Base-by-base conservation (phyloP, 1,140 invertebrate genomes). In the Maniola jurtina region DNA sequence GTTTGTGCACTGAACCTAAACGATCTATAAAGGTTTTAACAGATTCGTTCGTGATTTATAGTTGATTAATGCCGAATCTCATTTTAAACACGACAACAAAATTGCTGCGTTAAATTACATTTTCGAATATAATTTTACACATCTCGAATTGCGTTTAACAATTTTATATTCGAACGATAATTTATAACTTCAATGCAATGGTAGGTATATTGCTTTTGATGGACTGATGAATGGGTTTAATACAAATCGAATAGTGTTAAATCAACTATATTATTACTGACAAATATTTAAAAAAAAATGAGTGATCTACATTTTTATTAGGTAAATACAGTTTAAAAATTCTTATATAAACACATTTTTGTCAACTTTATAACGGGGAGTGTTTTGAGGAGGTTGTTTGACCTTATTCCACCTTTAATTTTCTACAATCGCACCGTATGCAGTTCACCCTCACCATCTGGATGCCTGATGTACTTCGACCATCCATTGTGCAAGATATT, bases 1-100 rank as follows among this genome's bases (percentile, higher is more conserved):
- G 48, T 6, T 50, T 33, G 16, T 64, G 38, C 16, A 59, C 34
- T 58, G 63, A 64, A 38, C 55, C 63, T 64, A 50, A 36, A 54
- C 56, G 78, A 76, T 66, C 61, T 68, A 68, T 66, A 78, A 76
- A 73, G 72, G 75, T 79, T 74, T 75, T 66, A 64, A 45, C 65
- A 63, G 65, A 71, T 74, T 71, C 66, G 48, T 52, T 68, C 70
- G 59, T 72, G 69, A 71, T 79, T 76, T 45, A 45, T 45, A 13
- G 42, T 45, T 45, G 42, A 50, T 50, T 50, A 68, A 71, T 73
- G 71, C 63, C 58, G 72, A 56, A 78, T 70, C 61, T 68, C 71
- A 56, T 61, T 77, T 72, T 48, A 58, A 64, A 52, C 62, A 73
- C 68, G 61, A 64, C 66, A 54, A 71, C 64, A 64, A 72, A 75